Evolutionary conservation across 2,113 vertebrate species (phyloP), one percentile per base, ranked within the genome.

Genomic region (Micromys minutus): DNA sequence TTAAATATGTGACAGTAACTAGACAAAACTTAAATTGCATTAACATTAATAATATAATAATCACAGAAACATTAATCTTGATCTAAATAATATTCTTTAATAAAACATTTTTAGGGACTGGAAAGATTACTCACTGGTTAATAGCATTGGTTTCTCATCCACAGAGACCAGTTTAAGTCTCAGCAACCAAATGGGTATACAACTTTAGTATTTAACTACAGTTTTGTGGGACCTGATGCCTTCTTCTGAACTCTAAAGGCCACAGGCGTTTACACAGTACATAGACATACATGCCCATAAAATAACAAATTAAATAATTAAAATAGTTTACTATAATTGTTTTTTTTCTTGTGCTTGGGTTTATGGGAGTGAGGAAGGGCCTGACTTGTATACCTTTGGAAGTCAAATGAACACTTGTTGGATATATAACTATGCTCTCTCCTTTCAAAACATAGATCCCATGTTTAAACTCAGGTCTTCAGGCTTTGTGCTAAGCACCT

Each of bases 1-100:
- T 69, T 17, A 36, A 69, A 36, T 16, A 69, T 15, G 17, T n/a
- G 67, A 97, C 31, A 94, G 47, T 10, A 75, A 94, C 75, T 88
- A 59, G 45, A 76, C 92, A 13, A 76, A 76, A 89, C 93, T 95
- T 65, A 90, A 89, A 50, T 13, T 24, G 72, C 21, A 55, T 3
- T 31, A 76, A 52, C 59, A 90, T 84, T 29, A 85, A 45, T 89
- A 85, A 76, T 59, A 12, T 34, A 79, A 50, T 31, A 52, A 36
- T 79, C 3, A 52, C 5, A 74, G 3, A 31, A 67, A 22, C 63
- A 0, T 39, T 2, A 19, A 91, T 91, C 36, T 65, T 19, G 29
- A 39, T 22, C 36, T 5, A 57, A 39, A n/a, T 0, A 71, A 1
- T 93, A 67, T 91, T 61, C 9, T 22, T 36, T 21, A 17, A 36